These are phyloP conservation scores for Borostomias antarcticus DNA, from an alignment of 2,797 vertebrate genomes.

Conservation along the genomic window DNA sequence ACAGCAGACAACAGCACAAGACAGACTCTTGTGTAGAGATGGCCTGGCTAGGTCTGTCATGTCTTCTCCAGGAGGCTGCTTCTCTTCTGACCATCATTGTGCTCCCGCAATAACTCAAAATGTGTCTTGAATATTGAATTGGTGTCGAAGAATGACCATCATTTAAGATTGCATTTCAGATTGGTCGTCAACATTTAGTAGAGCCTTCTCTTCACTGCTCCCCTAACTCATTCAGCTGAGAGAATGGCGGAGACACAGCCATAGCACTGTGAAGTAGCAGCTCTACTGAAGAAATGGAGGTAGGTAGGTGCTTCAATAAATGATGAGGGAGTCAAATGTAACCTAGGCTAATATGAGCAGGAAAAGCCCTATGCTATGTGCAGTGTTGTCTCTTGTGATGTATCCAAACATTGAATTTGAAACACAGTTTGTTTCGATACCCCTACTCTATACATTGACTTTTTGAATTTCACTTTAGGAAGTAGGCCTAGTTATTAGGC, in stretches of 20 bases:
- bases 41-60: too few relatives aligned
- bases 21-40: neutral
- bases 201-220: neutral
- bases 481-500: neutral
- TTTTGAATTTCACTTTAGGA: too few relatives aligned
- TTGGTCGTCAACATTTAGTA: conserved; percentile 17
- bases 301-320: neutral
- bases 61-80: neutral
- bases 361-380: neutral
- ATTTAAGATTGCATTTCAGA: conserved; percentile 43
- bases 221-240: too few relatives aligned
- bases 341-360: neutral
- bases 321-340: neutral
- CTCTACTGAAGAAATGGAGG: neutral
- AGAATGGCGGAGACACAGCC: too few relatives aligned
- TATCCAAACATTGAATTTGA: neutral
- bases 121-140: conserved; percentile 44
- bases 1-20: neutral
- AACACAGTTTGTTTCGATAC: too few relatives aligned
- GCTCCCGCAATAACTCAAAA: conserved; percentile 17
- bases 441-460: too few relatives aligned
- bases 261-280: neutral
- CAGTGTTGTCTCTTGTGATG: neutral
- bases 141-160: conserved; percentile 35
- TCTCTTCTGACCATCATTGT: conserved; percentile 2